Base-by-base conservation (phyloP, 2,888 invertebrate species). In the Mesorhabditis spiculigera region DNA sequence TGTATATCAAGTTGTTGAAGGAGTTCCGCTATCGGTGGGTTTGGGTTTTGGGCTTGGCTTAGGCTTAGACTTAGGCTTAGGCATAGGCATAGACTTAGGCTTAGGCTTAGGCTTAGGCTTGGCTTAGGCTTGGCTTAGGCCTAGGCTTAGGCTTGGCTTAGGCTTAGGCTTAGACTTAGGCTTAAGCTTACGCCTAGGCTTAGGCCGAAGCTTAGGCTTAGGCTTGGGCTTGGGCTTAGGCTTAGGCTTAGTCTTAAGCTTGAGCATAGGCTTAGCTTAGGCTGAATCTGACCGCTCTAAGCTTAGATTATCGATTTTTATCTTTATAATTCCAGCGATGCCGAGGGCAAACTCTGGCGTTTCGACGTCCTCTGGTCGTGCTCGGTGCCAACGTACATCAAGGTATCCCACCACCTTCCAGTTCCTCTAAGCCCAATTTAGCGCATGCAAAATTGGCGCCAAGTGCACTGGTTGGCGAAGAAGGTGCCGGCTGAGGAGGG, bases 381-480 rank as follows among this genome's bases (percentile, higher is more conserved):
- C 68, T 85, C 85, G 4, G 83, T 85, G 5, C 81, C 81, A 63
- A 84, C 84, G 4, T 86, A 85, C 74, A 77, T 85, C 65, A 76
- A 81, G 72, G 79, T 81, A 65, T 43, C 65, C 6, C 10, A 8
- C 6, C 6, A 67, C 10, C 16, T 58, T 63, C 28, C 8, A 10
- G 8, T 6, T 65, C 10, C 16, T 13, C 5, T 67, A 16, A 50
- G 41, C 43, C 13, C 41, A 43, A 71, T 78, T 71, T 69, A 82
- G 80, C 74, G 77, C 16, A 77, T 78, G 66, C 72, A 75, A 67
- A 84, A 84, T 75, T 84, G 84, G 84, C 75, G 84, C 42, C 84
- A 84, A 71, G 85, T 84, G 42, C 84, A 85, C 69, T 84, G 84
- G 84, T 76, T 84, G 45, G 79, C 80, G n/a, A 70, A 78, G 70